Evolutionary conservation across 2,888 invertebrate species (phyloP).

Genomic region (Ochropleura leucogaster): DNA sequence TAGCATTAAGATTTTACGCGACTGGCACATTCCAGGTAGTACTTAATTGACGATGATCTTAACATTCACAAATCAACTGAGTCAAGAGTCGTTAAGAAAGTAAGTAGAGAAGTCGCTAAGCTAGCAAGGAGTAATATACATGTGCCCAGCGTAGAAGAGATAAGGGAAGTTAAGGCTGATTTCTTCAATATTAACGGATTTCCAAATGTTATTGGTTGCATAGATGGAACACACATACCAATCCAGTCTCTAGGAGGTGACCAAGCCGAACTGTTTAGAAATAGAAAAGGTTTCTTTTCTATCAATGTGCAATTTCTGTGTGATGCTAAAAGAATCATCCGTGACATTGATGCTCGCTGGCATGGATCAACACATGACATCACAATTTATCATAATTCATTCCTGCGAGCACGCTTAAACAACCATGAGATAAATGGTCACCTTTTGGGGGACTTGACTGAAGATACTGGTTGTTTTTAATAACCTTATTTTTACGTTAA

Average conservation of each 20-base stretch:
- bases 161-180: background rate
- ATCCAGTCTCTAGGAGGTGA: constrained; percentile 37
- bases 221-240: constrained; percentile 27
- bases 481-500: too few relatives aligned
- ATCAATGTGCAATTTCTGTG: background rate
- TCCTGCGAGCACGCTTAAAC: constrained; percentile 1
- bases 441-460: constrained; percentile 35
- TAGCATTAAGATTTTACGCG: background rate
- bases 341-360: constrained; percentile 7
- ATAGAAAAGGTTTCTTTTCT: constrained; percentile 27
- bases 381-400: constrained; percentile 33
- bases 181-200: background rate
- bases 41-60: background rate
- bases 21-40: background rate
- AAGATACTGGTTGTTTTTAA: too few relatives aligned
- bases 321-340: background rate
- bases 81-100: background rate
- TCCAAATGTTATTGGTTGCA: background rate
- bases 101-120: background rate
- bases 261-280: constrained; percentile 33
- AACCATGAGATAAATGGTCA: constrained; percentile 39
- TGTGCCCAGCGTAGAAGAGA: background rate
- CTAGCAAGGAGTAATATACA: background rate
- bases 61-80: background rate
- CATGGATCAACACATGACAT: constrained; percentile 2